Conservation (phyloP, 2,113 vertebrate genomes). For the Abramis brama region DNA sequence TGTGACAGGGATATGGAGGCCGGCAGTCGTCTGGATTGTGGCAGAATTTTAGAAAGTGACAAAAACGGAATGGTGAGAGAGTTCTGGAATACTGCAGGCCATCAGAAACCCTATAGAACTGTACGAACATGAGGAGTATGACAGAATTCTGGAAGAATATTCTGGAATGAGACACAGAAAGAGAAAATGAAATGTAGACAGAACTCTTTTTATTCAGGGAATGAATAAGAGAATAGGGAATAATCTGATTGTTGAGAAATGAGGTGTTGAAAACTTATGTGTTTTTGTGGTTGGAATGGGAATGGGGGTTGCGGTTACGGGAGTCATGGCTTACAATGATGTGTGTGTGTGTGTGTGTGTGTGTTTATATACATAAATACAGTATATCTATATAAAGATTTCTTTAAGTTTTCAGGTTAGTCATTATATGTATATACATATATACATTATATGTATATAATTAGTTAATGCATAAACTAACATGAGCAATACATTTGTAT, state of each 20-base stretch:
- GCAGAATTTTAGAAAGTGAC: constrained; percentile 63
- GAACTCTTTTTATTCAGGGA: constrained; percentile 43
- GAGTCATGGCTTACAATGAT: background rate
- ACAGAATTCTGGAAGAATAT: constrained; percentile 54
- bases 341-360: too few relatives aligned
- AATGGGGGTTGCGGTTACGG: background rate
- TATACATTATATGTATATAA: too few relatives aligned
- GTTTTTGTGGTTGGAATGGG: constrained; percentile 40
- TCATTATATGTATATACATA: too few relatives aligned
- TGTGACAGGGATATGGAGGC: constrained; percentile 66
- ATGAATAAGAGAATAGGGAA: background rate
- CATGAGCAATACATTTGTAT: too few relatives aligned
- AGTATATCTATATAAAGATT: background rate
- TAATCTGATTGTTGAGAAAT: constrained; percentile 58
- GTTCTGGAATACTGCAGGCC: constrained; percentile 62
- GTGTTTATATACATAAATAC: background rate
- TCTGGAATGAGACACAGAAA: constrained; percentile 47
- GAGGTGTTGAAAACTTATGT: constrained; percentile 53
- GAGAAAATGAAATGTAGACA: constrained; percentile 27
- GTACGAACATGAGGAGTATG: constrained; percentile 65
- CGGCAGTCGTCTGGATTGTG: constrained; percentile 66
- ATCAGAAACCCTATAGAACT: constrained; percentile 63
- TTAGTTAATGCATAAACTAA: too few relatives aligned
- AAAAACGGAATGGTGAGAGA: constrained; percentile 68
- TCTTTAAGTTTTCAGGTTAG: background rate